Conservation (phyloP, 2,888 invertebrate genomes). For the Hybos culiciformis region DNA sequence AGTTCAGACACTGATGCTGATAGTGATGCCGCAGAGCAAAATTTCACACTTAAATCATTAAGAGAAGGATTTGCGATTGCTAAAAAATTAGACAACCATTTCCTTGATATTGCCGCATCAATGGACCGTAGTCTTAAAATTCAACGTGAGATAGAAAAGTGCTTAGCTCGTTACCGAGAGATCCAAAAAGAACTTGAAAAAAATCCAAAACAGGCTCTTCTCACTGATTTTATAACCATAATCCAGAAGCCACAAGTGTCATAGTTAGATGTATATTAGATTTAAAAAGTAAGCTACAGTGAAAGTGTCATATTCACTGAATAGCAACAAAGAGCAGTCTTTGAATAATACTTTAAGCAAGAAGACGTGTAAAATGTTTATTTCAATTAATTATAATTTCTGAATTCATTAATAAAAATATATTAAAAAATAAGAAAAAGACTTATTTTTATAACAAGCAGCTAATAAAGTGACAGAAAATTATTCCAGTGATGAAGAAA, state of each 20-base stretch:
- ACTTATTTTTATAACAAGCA: too few species aligned
- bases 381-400: too few species aligned
- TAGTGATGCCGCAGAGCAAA: conserved; percentile 1
- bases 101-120: background rate
- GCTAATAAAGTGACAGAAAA: conserved; percentile 1
- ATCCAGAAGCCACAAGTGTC: conserved; percentile 1
- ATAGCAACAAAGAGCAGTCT: too few species aligned
- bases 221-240: conserved; percentile 1
- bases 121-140: conserved; percentile 1
- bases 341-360: too few species aligned
- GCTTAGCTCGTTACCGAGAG: conserved; percentile 1
- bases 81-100: conserved; percentile 1
- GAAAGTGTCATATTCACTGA: too few species aligned
- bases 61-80: background rate
- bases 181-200: background rate
- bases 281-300: too few species aligned
- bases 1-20: conserved; percentile 1
- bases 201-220: conserved; percentile 1
- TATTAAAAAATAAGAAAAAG: too few species aligned
- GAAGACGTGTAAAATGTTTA: too few species aligned
- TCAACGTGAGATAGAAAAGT: conserved; percentile 1
- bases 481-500: background rate
- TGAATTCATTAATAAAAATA: too few species aligned
- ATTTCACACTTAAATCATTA: conserved; percentile 1
- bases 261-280: too few species aligned